Percentiles rank a stretch among this genome's conserved stretches.
Conservation (phyloP, 2,113 vertebrate species). For the Lates calcarifer region DNA sequence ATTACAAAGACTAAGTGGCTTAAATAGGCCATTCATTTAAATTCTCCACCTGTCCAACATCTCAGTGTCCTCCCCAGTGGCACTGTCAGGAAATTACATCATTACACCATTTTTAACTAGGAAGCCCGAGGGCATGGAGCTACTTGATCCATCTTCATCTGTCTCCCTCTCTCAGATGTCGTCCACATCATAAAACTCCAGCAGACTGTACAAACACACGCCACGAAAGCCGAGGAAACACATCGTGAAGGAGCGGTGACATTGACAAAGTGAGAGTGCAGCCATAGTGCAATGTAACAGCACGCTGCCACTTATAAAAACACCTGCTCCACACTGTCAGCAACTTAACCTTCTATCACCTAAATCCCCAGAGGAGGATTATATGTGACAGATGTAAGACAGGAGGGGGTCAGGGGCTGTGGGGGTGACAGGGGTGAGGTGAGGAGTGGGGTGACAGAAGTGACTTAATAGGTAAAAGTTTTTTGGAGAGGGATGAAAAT, state of each 20-base stretch:
- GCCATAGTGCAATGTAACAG: constrained; percentile 61
- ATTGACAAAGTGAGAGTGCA: constrained; percentile 75
- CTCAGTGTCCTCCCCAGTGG: constrained; percentile 31
- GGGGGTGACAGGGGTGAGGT: constrained; percentile 20
- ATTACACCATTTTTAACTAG: constrained; percentile 61
- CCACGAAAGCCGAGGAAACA: constrained; percentile 48
- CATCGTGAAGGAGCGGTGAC: constrained; percentile 62
- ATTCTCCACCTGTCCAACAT: constrained; percentile 39
- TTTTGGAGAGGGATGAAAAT: constrained; percentile 22
- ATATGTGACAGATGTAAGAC: constrained; percentile 65
- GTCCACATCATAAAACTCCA: constrained; percentile 68
- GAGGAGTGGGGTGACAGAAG: constrained; percentile 12
- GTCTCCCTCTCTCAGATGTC: constrained; percentile 40
- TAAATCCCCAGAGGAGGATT: constrained; percentile 68
- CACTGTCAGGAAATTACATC: constrained; percentile 61
- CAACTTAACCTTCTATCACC: constrained; percentile 71
- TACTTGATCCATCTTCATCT: constrained; percentile 57
- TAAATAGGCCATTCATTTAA: constrained; percentile 37
- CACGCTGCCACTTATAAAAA: constrained; percentile 66
- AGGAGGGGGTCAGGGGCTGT: constrained; percentile 18
- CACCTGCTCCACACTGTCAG: constrained; percentile 79
- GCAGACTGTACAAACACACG: constrained; percentile 47
- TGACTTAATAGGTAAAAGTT: constrained; percentile 47
- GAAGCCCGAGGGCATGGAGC: constrained; percentile 26
- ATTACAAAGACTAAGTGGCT: constrained; percentile 1